A percentile compares a stretch with the other conserved stretches of the same genome.
These are phyloP conservation scores for Protomyctophum bolini DNA, from an alignment of 2,113 vertebrate species.

Conservation along the genomic window DNA sequence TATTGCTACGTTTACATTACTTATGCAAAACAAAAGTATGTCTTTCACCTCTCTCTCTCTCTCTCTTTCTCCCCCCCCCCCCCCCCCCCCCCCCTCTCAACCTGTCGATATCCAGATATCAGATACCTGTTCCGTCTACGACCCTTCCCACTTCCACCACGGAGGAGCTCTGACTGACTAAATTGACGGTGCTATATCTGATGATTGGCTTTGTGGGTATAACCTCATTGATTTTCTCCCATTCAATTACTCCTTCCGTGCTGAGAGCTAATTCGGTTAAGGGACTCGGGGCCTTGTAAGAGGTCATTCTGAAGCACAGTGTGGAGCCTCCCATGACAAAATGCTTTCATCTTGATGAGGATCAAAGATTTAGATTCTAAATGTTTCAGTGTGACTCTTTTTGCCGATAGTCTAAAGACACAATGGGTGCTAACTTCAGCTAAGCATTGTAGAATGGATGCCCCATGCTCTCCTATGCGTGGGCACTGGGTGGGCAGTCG, in stretches of 20 bases:
- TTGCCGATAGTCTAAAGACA: constrained; percentile 44
- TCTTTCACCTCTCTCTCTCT: neutral
- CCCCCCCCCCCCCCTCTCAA: constrained; percentile 11
- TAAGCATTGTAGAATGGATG: constrained; percentile 25
- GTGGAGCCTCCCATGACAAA: constrained; percentile 53
- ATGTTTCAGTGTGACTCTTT: constrained; percentile 52
- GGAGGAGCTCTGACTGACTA: constrained; percentile 43
- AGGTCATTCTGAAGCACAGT: constrained; percentile 64
- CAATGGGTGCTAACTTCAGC: constrained; percentile 32
- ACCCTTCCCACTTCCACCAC: constrained; percentile 27
- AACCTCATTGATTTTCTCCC: constrained; percentile 63
- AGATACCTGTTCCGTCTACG: constrained; percentile 12
- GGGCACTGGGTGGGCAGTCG: constrained; percentile 1
- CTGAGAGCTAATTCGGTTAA: constrained; percentile 69
- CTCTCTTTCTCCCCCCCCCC: constrained; percentile 6
- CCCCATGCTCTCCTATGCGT: neutral
- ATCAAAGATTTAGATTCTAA: too few species aligned
- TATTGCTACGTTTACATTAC: too few species aligned
- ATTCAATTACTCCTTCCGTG: constrained; percentile 64
- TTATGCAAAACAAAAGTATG: too few species aligned
- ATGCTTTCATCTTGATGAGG: constrained; percentile 66
- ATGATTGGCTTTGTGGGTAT: constrained; percentile 64
- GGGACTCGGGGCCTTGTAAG: constrained; percentile 47
- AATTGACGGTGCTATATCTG: constrained; percentile 43
- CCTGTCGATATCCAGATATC: constrained; percentile 37